Percentiles rank a stretch among this genome's conserved stretches.
These are phyloP conservation scores for Chymomyza procnemis DNA, from an alignment of 2,888 invertebrate genomes.

Conservation along the genomic window DNA sequence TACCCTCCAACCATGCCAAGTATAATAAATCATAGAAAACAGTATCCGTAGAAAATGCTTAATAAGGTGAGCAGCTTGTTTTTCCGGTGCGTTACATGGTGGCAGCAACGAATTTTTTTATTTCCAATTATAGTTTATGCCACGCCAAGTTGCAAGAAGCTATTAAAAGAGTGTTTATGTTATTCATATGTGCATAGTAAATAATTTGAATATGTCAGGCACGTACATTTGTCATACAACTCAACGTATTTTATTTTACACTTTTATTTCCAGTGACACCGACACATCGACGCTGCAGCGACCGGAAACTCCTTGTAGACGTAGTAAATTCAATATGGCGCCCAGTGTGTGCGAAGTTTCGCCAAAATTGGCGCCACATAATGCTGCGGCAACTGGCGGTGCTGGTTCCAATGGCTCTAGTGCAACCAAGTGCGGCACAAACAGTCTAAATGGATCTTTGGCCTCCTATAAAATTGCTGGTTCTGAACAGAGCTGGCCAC, in stretches of 20 bases:
- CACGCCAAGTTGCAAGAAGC: slow-evolving; percentile 52
- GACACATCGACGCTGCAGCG: slow-evolving; percentile 68
- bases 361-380: slow-evolving; percentile 66
- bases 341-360: slow-evolving; percentile 79
- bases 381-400: slow-evolving; percentile 31
- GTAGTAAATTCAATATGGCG: slow-evolving; percentile 77
- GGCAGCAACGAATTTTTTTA: not conserved
- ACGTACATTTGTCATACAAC: slow-evolving; percentile 41
- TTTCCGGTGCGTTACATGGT: slow-evolving; percentile 63
- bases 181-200: slow-evolving; percentile 34
- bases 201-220: slow-evolving; percentile 36
- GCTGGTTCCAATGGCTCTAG: slow-evolving; percentile 44
- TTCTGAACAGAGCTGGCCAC: slow-evolving; percentile 77
- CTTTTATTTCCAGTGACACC: slow-evolving; percentile 78
- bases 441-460: slow-evolving; percentile 73
- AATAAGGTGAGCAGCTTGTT: slow-evolving; percentile 68
- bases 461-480: slow-evolving; percentile 76
- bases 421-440: slow-evolving; percentile 65
- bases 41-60: slow-evolving; percentile 43
- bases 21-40: slow-evolving; percentile 30
- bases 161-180: not conserved
- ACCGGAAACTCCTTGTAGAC: slow-evolving; percentile 24
- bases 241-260: slow-evolving; percentile 24
- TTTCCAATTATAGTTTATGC: slow-evolving; percentile 26
- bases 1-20: not conserved